A percentile compares a stretch with the other conserved stretches of the same genome.
Conservation (phyloP, 2,888 invertebrate species). For the Campopleginae sp. region DNA sequence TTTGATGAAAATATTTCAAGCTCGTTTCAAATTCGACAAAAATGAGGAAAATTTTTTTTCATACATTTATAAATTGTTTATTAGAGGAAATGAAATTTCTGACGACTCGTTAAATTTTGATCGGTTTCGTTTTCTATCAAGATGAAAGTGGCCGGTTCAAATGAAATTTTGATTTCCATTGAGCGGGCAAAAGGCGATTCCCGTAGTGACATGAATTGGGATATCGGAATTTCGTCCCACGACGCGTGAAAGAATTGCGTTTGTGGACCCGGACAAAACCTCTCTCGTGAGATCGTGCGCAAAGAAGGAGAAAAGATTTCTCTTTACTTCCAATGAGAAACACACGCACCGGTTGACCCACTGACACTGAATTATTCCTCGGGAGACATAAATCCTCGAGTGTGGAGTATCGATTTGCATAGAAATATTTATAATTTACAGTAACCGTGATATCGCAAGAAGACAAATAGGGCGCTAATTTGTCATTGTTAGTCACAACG, state of each 20-base stretch:
- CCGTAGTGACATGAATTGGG: slow-evolving; percentile 11
- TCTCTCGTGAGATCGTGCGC: slow-evolving; percentile 32
- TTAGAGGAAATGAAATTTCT: not conserved
- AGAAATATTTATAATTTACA: slow-evolving; percentile 54
- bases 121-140: not conserved
- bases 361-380: slow-evolving; percentile 82
- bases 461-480: not conserved
- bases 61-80: not conserved
- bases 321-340: slow-evolving; percentile 69
- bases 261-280: slow-evolving; percentile 51
- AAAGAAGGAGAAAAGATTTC: slow-evolving; percentile 72
- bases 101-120: not conserved
- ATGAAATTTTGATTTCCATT: slow-evolving; percentile 13
- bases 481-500: not conserved
- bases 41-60: not conserved
- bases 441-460: not conserved
- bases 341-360: slow-evolving; percentile 80
- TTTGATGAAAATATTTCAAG: not conserved
- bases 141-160: not conserved
- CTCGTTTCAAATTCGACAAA: not conserved
- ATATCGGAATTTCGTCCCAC: slow-evolving; percentile 44
- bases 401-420: slow-evolving; percentile 61
- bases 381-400: slow-evolving; percentile 57
- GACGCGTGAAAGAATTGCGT: slow-evolving; percentile 57
- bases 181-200: slow-evolving; percentile 1